Conservation (phyloP, 2,888 invertebrate genomes). For the Odontocolon sp. region DNA sequence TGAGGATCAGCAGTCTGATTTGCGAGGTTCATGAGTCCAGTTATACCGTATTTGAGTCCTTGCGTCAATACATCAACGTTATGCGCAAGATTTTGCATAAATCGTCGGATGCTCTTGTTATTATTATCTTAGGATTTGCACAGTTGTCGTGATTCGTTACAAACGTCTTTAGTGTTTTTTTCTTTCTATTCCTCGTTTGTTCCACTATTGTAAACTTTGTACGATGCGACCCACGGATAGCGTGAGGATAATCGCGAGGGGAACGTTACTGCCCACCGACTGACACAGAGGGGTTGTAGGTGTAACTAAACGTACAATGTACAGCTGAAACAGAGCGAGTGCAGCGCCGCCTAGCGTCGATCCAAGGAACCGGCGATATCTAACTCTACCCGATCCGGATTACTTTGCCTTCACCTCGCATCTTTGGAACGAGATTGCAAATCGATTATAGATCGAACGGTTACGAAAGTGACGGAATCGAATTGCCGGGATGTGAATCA, state of each 20-base stretch:
- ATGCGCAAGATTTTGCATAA: slow-evolving; percentile 81
- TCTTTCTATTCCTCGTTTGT: not conserved
- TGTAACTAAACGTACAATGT: slow-evolving; percentile 25
- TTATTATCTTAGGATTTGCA: slow-evolving; percentile 59
- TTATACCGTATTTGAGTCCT: slow-evolving; percentile 81
- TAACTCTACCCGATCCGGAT: not conserved
- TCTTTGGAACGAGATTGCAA: not conserved
- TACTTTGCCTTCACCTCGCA: not conserved
- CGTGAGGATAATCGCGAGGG: slow-evolving; percentile 52
- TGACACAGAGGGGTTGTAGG: slow-evolving; percentile 56
- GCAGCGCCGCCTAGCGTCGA: not conserved
- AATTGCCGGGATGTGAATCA: not conserved
- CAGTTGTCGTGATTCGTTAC: not conserved
- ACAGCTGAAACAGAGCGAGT: slow-evolving; percentile 1
- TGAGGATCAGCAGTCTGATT: slow-evolving; percentile 89
- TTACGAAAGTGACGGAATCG: not conserved
- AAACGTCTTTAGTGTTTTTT: not conserved
- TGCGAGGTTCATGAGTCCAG: slow-evolving; percentile 93
- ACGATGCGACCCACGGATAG: slow-evolving; percentile 27
- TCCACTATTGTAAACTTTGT: slow-evolving; percentile 3
- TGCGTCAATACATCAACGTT: slow-evolving; percentile 82
- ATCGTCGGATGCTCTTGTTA: slow-evolving; percentile 66
- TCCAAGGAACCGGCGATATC: not conserved
- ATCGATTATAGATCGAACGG: not conserved
- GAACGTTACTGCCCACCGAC: slow-evolving; percentile 65